These are phyloP conservation scores for Zaprionus lachaisei DNA, from an alignment of 1,140 invertebrate genomes.

Conservation along the genomic window DNA sequence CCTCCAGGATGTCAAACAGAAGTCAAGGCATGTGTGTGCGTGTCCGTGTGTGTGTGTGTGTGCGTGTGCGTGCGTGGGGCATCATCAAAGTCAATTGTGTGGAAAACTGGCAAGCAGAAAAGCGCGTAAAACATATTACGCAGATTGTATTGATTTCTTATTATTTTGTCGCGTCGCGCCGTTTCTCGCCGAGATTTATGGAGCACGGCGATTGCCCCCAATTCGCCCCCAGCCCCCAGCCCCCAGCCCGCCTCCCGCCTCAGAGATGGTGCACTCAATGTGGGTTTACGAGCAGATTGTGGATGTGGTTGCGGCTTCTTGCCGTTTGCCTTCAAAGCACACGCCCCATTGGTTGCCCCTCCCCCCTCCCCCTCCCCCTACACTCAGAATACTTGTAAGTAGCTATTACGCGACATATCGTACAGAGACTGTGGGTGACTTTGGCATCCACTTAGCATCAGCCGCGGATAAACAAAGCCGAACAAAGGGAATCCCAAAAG, in stretches of 20 bases:
- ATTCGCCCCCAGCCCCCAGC: background rate
- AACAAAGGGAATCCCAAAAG: constrained; percentile 9
- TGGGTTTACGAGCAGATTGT: constrained; percentile 45
- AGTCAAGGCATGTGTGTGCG: background rate
- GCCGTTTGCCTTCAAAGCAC: constrained; percentile 29
- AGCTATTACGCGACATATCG: constrained; percentile 59
- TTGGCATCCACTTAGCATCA: constrained; percentile 17
- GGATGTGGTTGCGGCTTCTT: constrained; percentile 72
- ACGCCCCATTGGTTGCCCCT: background rate
- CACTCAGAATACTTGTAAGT: constrained; percentile 63
- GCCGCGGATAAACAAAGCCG: constrained; percentile 4
- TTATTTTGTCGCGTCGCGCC: constrained; percentile 64
- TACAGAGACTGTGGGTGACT: background rate
- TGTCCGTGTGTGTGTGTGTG: background rate
- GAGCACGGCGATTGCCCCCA: constrained; percentile 35
- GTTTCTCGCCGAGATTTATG: constrained; percentile 58
- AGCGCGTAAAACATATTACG: constrained; percentile 79
- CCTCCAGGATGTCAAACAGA: constrained; percentile 25
- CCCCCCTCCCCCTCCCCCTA: too few species aligned
- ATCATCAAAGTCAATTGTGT: constrained; percentile 84
- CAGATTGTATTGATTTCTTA: constrained; percentile 82
- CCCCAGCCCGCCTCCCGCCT: background rate
- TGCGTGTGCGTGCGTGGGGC: constrained; percentile 39
- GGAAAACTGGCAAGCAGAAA: constrained; percentile 76
- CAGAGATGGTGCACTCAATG: constrained; percentile 40